phyloP scores from a whole-genome alignment of 2,888 invertebrate species.

The Dysmachus trigonus region DNA sequence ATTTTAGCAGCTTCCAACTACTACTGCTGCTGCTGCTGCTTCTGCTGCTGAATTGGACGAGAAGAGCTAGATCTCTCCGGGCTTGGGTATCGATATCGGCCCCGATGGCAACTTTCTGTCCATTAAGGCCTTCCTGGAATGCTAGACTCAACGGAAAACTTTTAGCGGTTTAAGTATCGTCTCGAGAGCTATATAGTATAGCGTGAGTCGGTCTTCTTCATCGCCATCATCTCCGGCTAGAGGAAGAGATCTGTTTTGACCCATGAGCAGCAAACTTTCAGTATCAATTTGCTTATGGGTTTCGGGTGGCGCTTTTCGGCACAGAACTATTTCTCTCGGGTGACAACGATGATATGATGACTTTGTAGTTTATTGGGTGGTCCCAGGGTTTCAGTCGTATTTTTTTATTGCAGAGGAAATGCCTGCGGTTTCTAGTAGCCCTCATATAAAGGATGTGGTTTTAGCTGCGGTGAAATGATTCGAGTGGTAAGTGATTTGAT shows the following conservation, averaged over 20 bases:
- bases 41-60: too few relatives aligned
- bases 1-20: not conserved
- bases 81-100: not conserved
- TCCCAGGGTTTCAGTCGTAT: not conserved
- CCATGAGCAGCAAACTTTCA: not conserved
- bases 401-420: not conserved
- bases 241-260: not conserved
- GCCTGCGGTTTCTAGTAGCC: not conserved
- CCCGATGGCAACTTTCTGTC: not conserved
- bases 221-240: not conserved
- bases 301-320: not conserved
- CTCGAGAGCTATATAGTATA: not conserved
- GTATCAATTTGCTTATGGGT: constrained; percentile 9
- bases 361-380: not conserved
- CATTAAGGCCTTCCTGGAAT: constrained; percentile 15
- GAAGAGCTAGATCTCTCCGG: not conserved
- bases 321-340: not conserved
- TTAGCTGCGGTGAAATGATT: not conserved
- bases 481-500: not conserved
- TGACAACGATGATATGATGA: not conserved
- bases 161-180: not conserved
- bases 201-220: not conserved
- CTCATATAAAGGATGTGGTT: not conserved
- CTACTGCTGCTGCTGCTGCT: not conserved
- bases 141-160: constrained; percentile 1